These are phyloP conservation scores for Ormia ochracea DNA, from an alignment of 2,888 invertebrate genomes.

Conservation along the genomic window DNA sequence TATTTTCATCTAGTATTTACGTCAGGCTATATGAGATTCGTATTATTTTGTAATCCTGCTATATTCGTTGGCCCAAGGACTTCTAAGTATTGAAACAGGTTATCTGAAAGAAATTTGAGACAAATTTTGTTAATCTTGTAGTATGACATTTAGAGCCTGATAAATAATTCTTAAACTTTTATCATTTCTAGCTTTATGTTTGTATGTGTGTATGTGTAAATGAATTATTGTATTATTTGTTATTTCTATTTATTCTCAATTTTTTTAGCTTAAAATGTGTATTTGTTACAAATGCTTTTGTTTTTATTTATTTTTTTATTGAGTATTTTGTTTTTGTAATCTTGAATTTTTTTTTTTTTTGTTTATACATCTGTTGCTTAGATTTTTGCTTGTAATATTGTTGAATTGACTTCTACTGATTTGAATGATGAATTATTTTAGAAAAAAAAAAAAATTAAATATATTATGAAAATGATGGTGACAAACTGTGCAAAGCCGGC, in stretches of 20 bases:
- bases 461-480: conserved; percentile 8
- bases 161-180: background rate
- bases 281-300: background rate
- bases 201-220: background rate
- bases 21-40: too few species aligned
- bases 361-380: background rate
- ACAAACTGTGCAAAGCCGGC: background rate
- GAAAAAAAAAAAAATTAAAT: background rate
- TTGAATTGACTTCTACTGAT: background rate
- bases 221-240: background rate
- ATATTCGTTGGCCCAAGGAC: conserved; percentile 22
- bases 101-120: conserved; percentile 27
- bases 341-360: conserved; percentile 16
- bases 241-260: too few species aligned
- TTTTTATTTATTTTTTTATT: background rate
- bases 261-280: background rate
- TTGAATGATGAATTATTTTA: conserved; percentile 21
- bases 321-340: conserved; percentile 4
- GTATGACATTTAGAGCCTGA: conserved; percentile 41
- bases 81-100: background rate
- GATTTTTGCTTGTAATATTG: background rate
- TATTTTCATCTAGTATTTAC: too few species aligned
- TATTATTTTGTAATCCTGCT: too few species aligned
- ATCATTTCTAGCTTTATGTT: background rate
- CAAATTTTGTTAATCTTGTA: conserved; percentile 46